Evolutionary conservation across 2,888 invertebrate species (phyloP).

Genomic region (Latrodectus hesperus): DNA sequence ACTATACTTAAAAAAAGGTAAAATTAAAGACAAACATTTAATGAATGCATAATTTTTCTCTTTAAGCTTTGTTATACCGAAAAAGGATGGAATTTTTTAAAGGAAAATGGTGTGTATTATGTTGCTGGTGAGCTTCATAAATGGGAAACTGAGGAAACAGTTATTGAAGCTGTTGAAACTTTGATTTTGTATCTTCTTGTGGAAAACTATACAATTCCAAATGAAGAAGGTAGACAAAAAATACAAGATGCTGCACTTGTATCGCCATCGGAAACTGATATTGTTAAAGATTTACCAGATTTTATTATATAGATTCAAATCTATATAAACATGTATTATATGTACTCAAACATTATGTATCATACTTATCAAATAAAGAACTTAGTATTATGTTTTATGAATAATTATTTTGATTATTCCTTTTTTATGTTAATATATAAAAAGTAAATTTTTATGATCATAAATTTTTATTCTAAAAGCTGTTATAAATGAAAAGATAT

Average conservation of each 20-base stretch:
- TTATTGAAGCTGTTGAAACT: constrained; percentile 32
- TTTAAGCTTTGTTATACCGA: constrained; percentile 51
- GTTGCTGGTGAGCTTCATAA: constrained; percentile 28
- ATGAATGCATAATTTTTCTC: not conserved
- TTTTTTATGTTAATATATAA: too few relatives aligned
- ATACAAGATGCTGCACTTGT: not conserved
- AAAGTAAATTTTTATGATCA: too few relatives aligned
- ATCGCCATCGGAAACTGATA: constrained; percentile 14
- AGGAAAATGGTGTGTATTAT: constrained; percentile 25
- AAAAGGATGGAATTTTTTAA: constrained; percentile 39
- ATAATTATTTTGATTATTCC: too few relatives aligned
- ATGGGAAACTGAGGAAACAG: constrained; percentile 18
- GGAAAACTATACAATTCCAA: constrained; percentile 4
- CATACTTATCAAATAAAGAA: too few relatives aligned
- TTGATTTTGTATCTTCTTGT: constrained; percentile 31
- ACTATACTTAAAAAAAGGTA: not conserved
- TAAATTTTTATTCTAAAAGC: too few relatives aligned
- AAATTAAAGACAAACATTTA: not conserved
- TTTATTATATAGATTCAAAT: constrained; percentile 12
- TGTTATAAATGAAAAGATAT: too few relatives aligned
- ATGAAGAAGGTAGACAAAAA: not conserved
- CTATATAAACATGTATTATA: too few relatives aligned
- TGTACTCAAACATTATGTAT: too few relatives aligned
- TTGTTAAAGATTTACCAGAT: constrained; percentile 35
- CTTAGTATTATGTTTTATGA: too few relatives aligned